These are phyloP conservation scores for Lamproptera curius DNA, from an alignment of 2,888 invertebrate genomes.

Conservation along the genomic window DNA sequence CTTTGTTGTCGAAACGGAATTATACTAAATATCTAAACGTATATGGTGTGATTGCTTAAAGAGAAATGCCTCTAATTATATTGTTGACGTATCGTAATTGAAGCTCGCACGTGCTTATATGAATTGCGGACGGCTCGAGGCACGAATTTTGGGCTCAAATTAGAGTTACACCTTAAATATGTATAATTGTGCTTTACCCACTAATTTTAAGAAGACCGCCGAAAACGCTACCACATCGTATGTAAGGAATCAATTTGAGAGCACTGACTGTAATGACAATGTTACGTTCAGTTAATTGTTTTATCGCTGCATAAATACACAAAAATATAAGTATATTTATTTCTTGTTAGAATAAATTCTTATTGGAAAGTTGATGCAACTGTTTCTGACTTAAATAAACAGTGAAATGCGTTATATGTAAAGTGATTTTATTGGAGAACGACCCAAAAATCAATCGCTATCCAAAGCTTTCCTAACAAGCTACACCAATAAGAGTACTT, in stretches of 20 bases:
- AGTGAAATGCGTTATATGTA: no score
- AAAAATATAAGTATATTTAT: no score
- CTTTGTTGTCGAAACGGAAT: background rate
- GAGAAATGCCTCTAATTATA: constrained; percentile 10
- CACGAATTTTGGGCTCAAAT: constrained; percentile 35
- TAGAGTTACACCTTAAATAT: constrained; percentile 51
- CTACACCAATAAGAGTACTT: no score
- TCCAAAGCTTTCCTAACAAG: no score
- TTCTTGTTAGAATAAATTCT: no score
- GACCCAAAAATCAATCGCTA: no score
- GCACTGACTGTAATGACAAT: constrained; percentile 28
- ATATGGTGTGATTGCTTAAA: constrained; percentile 10
- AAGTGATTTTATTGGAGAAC: no score
- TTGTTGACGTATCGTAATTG: constrained; percentile 19
- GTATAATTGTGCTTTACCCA: constrained; percentile 49
- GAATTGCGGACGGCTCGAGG: constrained; percentile 34
- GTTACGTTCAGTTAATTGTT: no score
- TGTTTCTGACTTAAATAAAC: no score
- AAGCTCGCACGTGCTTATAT: constrained; percentile 27
- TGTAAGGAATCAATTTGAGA: constrained; percentile 38
- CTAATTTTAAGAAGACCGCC: constrained; percentile 43
- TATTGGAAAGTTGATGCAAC: no score
- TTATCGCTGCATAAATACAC: no score
- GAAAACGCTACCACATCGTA: constrained; percentile 31
- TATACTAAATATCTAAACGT: constrained; percentile 7